Conservation (phyloP, 2,888 invertebrate genomes). For the Pherbina coryleti region DNA sequence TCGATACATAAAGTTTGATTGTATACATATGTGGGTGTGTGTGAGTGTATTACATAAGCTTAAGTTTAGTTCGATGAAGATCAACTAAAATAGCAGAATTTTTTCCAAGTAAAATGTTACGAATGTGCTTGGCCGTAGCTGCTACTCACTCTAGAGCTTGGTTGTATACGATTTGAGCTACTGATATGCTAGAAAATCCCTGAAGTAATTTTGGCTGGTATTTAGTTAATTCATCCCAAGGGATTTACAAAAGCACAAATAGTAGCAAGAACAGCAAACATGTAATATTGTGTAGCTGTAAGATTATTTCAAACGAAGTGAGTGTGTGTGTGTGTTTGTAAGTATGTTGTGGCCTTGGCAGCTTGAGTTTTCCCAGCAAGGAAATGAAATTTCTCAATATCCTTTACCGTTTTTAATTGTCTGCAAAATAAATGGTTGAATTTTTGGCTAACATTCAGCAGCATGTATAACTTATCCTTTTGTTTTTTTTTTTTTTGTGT, state of each 20-base stretch:
- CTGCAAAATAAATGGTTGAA: too few relatives aligned
- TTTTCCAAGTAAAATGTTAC: too few relatives aligned
- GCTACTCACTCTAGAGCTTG: too few relatives aligned
- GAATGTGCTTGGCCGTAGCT: too few relatives aligned
- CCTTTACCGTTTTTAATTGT: too few relatives aligned
- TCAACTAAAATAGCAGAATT: too few relatives aligned
- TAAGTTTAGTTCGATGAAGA: too few relatives aligned
- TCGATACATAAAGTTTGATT: not conserved
- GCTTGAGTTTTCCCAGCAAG: not conserved
- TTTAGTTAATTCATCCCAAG: constrained; percentile 12
- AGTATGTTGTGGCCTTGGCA: not conserved
- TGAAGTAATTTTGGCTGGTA: constrained; percentile 20
- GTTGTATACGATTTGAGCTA: not conserved
- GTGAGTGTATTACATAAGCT: too few relatives aligned
- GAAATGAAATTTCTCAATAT: too few relatives aligned
- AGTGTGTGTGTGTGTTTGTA: not conserved
- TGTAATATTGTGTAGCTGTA: not conserved
- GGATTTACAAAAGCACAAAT: not conserved
- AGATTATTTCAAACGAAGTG: too few relatives aligned
- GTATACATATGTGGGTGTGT: not conserved
- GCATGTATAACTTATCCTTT: not conserved
- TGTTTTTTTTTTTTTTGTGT: not conserved
- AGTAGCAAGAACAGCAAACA: not conserved
- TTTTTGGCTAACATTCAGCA: too few relatives aligned
- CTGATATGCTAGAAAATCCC: constrained; percentile 8